Evolutionary conservation across 2,797 vertebrate species (phyloP).

Genomic region (Alauda arvensis): DNA sequence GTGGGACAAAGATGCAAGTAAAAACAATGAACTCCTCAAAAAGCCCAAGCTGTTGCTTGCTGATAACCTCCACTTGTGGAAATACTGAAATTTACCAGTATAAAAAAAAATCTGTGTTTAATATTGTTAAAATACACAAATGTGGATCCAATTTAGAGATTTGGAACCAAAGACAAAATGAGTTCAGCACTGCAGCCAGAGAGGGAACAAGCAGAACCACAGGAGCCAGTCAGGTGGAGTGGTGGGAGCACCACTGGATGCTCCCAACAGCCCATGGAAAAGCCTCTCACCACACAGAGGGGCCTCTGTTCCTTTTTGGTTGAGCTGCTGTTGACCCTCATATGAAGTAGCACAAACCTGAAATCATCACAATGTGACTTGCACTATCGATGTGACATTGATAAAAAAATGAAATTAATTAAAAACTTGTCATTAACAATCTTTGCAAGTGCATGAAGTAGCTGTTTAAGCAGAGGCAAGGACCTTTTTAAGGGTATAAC

Average conservation of each 20-base stretch:
- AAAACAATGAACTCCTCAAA: neutral
- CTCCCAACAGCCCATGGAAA: rapidly evolving
- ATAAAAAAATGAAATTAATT: neutral
- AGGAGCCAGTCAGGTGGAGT: rapidly evolving
- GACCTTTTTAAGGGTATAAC: neutral
- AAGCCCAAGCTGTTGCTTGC: neutral
- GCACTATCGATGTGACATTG: neutral
- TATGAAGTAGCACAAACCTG: neutral
- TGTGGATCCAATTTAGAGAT: neutral
- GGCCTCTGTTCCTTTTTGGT: neutral
- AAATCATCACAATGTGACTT: neutral
- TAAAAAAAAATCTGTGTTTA: neutral
- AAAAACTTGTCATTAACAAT: neutral
- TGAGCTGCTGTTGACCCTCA: neutral
- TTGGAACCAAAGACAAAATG: rapidly evolving
- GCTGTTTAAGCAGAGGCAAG: neutral
- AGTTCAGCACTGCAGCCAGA: rapidly evolving
- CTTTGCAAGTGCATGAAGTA: neutral
- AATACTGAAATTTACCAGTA: neutral
- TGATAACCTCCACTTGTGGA: neutral
- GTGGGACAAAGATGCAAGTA: neutral
- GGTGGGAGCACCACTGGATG: neutral
- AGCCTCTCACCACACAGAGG: neutral
- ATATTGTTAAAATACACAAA: neutral
- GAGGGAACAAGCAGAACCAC: neutral